phyloP scores from a whole-genome alignment of 2,113 vertebrate genomes.

The Apodemus speciosus region DNA sequence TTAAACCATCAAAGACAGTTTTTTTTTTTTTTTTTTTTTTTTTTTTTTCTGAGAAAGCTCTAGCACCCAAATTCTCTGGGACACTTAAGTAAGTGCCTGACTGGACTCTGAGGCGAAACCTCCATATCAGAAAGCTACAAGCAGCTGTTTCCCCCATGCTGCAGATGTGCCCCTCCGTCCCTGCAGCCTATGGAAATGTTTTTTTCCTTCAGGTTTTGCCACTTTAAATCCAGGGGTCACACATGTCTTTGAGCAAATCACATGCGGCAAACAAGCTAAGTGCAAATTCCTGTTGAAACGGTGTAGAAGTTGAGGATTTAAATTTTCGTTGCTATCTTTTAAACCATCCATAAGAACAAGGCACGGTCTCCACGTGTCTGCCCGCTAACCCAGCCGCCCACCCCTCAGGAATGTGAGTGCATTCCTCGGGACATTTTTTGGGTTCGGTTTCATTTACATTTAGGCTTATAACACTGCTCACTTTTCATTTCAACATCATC shows the following conservation, averaged over 20 bases:
- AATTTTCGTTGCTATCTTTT: constrained; percentile 60
- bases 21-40: too few species aligned
- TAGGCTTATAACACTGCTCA: constrained; percentile 30
- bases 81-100: constrained; percentile 64
- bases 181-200: constrained; percentile 69
- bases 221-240: constrained; percentile 80
- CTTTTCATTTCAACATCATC: constrained; percentile 46
- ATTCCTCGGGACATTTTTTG: constrained; percentile 43
- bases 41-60: constrained; percentile 65
- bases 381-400: constrained; percentile 51
- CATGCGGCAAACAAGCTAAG: constrained; percentile 32
- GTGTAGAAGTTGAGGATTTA: constrained; percentile 63
- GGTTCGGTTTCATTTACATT: constrained; percentile 50
- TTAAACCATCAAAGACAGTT: too few species aligned
- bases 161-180: constrained; percentile 46
- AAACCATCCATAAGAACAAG: constrained; percentile 50
- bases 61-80: constrained; percentile 78
- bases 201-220: constrained; percentile 78
- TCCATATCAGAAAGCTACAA: constrained; percentile 68
- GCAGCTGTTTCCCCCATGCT: constrained; percentile 83
- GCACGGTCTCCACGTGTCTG: constrained; percentile 64
- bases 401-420: constrained; percentile 41
- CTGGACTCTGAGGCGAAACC: constrained; percentile 68
- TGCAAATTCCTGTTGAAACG: constrained; percentile 44
- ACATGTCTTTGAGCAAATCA: constrained; percentile 71